Evolutionary conservation across 2,113 vertebrate genomes (phyloP), one percentile per base, ranked within the genome.

Genomic region (Nycticebus coucang): DNA sequence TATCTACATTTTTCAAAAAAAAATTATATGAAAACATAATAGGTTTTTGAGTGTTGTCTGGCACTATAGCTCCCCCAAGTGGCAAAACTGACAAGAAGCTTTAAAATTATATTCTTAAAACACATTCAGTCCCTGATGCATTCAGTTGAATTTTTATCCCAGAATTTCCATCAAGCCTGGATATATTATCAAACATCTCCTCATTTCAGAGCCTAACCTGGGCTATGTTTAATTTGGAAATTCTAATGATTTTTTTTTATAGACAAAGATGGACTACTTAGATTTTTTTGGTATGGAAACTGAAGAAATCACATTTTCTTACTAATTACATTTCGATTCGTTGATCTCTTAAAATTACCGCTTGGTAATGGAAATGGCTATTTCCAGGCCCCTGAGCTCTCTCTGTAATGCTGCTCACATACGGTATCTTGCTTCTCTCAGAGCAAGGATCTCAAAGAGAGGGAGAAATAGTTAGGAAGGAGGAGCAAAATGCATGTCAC

Each of bases 1-100:
- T 84, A 17, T 35, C 33, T 26, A 10, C 22, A 75, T 64, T 55
- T 82, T 5, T 86, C 26, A 41, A 18, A 55, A 57, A 74, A 55
- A 7, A 53, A 19, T 45, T 75, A 12, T 18, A 12, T 18, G 18
- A 21, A 75, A 90, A 53, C 30, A 11, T 1, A 5, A 0, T 1
- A 11, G 1, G 1, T 17, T 82, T 66, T 92, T 26, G 68, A 22
- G 7, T 24, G 50, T 91, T 80, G 19, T 68, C 79, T 93, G 77
- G 92, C 75, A 66, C 80, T 71, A 74, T 68, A 72, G 95, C 95
- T 14, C 93, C 95, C 91, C 62, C 97, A 68, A 96, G 89, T 94
- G 97, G 93, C 62, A 57, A 89, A 75, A 71, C 0, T 59, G 24
- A 55, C 62, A 68, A 4, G 4, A 78, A 83, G 13, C 19, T 4